Evolutionary conservation across 2,888 invertebrate genomes (phyloP), one percentile per base, ranked within the genome.

Genomic region (Noctuana brunneofusca): DNA sequence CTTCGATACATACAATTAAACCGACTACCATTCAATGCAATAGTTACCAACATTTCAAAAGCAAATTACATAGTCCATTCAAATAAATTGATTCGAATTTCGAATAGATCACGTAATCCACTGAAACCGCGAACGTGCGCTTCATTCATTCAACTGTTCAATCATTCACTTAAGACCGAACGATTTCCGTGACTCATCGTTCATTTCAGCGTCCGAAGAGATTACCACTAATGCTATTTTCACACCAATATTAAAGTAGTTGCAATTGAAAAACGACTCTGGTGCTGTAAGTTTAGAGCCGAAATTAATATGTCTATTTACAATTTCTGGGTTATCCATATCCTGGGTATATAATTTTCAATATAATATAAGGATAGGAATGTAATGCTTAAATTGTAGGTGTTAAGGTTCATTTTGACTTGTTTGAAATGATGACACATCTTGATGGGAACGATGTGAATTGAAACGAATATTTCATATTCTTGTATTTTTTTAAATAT

Each of bases 31-130:
- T 27, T 27, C 27, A 6, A 27, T 27, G 27, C 27, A 27, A 27
- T 27, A n/a, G 27, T 27, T 41, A 8, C 14, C 14, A 41, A 41
- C 50, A 30, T 30, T 48, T 60, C 18, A 12, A 49, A 43, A 55
- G 55, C 46, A 62, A 62, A 62, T 62, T 54, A 55, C 27, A 48
- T 18, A 24, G 35, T 41, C 54, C 55, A 41, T 41, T 56, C 56
- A 43, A 63, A 55, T 63, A 50, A 32, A 63, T 63, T 27, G 50
- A 63, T 50, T 56, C 50, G 43, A 56, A 63, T 63, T 54, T 63
- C 22, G 43, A 63, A 63, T 56, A 41, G 56, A 63, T 56, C 55
- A 56, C 56, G 63, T 56, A 56, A 62, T 56, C 43, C 43, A 32
- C 43, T 56, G 18, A 22, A 43, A 56, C 56, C 43, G 50, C 58